Evolutionary conservation across 2,113 vertebrate genomes (phyloP).

Genomic region (Aphelocoma coerulescens): DNA sequence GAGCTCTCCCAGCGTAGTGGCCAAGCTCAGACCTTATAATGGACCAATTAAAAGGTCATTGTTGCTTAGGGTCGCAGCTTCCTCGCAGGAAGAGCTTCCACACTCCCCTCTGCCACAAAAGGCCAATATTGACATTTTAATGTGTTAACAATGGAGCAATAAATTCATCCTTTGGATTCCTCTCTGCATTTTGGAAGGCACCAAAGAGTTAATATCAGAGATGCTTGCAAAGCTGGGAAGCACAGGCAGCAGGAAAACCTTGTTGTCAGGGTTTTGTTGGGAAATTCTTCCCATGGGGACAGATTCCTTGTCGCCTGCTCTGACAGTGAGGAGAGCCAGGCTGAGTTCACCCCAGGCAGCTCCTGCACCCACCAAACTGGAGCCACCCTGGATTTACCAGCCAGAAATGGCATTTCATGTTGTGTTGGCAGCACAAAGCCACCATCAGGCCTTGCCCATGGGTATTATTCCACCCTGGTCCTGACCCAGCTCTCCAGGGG

Average conservation of each 20-base stretch:
- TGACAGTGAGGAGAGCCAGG: neutral
- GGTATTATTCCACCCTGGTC: neutral
- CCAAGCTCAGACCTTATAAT: slow-evolving; percentile 4
- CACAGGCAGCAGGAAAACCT: neutral
- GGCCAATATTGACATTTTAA: neutral
- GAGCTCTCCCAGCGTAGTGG: neutral
- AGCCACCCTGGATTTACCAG: neutral
- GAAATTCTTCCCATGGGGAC: neutral
- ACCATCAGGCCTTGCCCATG: accelerated
- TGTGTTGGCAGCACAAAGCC: neutral
- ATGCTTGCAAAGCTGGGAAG: neutral
- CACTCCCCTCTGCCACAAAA: neutral
- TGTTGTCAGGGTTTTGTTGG: neutral
- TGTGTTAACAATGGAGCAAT: neutral
- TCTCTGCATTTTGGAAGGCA: neutral
- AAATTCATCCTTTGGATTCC: neutral
- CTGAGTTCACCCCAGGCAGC: neutral
- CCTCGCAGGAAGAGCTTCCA: neutral
- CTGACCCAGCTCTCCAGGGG: accelerated
- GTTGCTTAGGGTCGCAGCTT: neutral
- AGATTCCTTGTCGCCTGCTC: neutral
- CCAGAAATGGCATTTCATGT: neutral
- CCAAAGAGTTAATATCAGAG: neutral
- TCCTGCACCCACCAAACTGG: neutral
- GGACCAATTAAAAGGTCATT: slow-evolving; percentile 39